phyloP scores from a whole-genome alignment of 1,140 invertebrate genomes.

The Cydia splendana region DNA sequence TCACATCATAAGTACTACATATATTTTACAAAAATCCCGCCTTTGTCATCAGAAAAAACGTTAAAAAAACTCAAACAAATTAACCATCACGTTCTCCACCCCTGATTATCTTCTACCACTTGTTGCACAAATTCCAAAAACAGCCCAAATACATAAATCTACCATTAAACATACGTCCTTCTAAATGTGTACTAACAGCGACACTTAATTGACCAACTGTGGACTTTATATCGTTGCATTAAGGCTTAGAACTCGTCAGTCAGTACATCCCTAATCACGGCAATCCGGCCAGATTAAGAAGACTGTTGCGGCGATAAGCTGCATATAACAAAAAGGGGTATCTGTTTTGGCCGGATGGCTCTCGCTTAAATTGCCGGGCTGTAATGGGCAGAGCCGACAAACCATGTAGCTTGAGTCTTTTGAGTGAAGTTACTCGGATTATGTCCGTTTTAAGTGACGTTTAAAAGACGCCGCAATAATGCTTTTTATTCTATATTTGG shows the following conservation, averaged over 20 bases:
- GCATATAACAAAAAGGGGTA: not conserved
- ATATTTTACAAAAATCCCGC: not conserved
- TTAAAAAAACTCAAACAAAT: not conserved
- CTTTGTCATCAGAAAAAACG: not conserved
- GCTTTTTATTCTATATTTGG: too few relatives aligned
- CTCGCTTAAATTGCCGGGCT: not conserved
- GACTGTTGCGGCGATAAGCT: not conserved
- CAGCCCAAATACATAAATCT: not conserved
- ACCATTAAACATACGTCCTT: not conserved
- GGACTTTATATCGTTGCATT: too few relatives aligned
- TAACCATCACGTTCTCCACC: not conserved
- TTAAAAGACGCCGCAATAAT: too few relatives aligned
- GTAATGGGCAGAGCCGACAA: not conserved
- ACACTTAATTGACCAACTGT: too few relatives aligned
- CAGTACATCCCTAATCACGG: not conserved
- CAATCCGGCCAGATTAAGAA: not conserved
- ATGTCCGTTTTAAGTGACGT: too few relatives aligned
- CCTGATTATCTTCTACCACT: not conserved
- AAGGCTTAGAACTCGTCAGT: too few relatives aligned
- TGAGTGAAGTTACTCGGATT: not conserved
- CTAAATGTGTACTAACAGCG: not conserved
- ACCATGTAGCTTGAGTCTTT: not conserved
- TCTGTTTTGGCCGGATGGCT: not conserved
- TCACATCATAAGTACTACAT: not conserved
- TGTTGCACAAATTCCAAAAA: not conserved